phyloP scores from a whole-genome alignment of 1,140 invertebrate species.

The Araneus ventricosus region DNA sequence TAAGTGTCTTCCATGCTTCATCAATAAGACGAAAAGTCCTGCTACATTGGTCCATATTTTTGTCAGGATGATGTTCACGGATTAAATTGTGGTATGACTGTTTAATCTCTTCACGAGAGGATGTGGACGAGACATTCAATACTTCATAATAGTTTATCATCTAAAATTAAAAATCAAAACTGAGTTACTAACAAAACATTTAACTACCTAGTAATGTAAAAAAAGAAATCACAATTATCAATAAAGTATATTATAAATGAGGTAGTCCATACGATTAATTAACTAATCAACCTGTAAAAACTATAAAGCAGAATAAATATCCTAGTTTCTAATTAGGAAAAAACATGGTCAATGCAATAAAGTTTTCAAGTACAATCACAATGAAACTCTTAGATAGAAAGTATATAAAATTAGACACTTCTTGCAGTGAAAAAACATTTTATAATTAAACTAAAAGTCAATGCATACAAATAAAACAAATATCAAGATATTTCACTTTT shows the following conservation, averaged over 20 bases:
- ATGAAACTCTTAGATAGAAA: no score
- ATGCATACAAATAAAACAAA: no score
- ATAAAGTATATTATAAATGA: not conserved
- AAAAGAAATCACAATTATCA: not conserved
- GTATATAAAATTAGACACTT: no score
- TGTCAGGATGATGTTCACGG: constrained; percentile 54
- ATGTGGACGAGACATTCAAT: not conserved
- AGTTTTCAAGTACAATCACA: no score
- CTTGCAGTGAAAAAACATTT: no score
- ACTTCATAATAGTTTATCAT: constrained; percentile 53
- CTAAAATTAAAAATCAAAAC: not conserved
- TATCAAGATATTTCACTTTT: no score
- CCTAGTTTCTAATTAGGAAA: no score
- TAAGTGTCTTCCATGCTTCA: constrained; percentile 53
- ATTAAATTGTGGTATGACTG: constrained; percentile 20
- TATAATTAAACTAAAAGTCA: no score
- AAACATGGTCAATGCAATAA: no score
- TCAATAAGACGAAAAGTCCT: constrained; percentile 18
- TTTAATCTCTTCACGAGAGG: constrained; percentile 55
- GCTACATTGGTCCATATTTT: not conserved
- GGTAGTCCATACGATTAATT: no score
- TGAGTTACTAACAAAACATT: not conserved
- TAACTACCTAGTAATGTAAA: not conserved
- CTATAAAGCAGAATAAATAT: no score
- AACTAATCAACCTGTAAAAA: no score